phyloP scores from a whole-genome alignment of 2,113 vertebrate species.

The Cygnus buccinator region DNA sequence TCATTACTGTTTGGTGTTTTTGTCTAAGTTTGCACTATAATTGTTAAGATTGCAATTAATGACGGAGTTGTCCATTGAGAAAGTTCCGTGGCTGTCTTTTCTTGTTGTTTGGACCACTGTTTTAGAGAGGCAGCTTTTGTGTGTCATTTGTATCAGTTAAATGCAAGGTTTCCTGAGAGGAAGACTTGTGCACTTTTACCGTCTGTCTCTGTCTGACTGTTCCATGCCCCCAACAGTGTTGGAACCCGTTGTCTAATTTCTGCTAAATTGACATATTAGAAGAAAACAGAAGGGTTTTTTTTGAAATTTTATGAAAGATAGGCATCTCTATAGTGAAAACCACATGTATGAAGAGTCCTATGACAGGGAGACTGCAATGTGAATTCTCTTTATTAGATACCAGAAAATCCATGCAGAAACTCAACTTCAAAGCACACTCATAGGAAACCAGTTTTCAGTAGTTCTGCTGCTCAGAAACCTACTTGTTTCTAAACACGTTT shows the following conservation, averaged over 20 bases:
- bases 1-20: neutral
- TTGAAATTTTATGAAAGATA: neutral
- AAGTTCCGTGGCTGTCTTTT: neutral
- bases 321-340: neutral
- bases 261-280: neutral
- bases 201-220: neutral
- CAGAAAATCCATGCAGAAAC: neutral
- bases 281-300: neutral
- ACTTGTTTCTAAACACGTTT: neutral
- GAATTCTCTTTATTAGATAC: neutral
- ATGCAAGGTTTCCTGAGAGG: neutral
- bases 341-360: neutral
- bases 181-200: neutral
- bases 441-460: neutral
- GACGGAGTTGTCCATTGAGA: neutral
- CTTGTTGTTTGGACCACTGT: slow-evolving; percentile 40
- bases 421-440: neutral
- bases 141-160: neutral
- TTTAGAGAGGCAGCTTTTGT: slow-evolving; percentile 6
- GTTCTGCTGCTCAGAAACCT: neutral
- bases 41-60: neutral
- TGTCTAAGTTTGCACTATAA: neutral
- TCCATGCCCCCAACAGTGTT: fast-evolving
- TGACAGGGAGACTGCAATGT: neutral
- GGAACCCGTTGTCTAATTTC: neutral